Conservation (phyloP, 2,797 vertebrate genomes). For the Babyrousa celebensis region DNA sequence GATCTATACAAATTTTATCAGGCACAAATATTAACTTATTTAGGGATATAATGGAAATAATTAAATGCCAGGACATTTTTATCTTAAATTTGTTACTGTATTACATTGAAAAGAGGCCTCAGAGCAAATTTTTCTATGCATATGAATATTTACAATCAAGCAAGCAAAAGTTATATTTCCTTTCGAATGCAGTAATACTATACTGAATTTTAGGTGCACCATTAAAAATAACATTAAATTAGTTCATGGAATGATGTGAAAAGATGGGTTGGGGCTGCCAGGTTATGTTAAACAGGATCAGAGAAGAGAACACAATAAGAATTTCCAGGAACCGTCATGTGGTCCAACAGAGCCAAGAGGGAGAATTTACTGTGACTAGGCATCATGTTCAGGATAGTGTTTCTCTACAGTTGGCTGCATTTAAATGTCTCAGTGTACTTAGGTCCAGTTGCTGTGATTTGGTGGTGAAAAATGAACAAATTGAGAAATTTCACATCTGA, state of each 20-base stretch:
- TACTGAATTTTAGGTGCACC: background rate
- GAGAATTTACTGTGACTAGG: background rate
- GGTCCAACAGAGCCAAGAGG: background rate
- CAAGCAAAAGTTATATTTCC: background rate
- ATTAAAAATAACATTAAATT: background rate
- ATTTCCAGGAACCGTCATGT: background rate
- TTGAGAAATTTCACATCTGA: background rate
- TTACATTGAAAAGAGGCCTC: background rate
- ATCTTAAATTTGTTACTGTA: background rate
- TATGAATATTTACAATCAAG: background rate
- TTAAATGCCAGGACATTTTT: background rate
- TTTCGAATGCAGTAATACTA: background rate
- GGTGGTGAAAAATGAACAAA: background rate
- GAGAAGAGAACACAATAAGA: background rate
- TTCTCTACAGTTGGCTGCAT: background rate
- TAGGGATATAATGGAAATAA: background rate
- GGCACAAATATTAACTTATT: background rate
- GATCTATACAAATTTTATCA: background rate
- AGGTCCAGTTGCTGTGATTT: background rate
- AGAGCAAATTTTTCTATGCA: background rate
- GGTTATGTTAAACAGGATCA: background rate
- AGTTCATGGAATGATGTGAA: background rate
- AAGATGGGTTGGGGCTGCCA: background rate
- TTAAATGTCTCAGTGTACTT: background rate
- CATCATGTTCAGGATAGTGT: background rate